Evolutionary conservation across 2,797 vertebrate species (phyloP).

Genomic region (Syngnathus rostellatus): DNA sequence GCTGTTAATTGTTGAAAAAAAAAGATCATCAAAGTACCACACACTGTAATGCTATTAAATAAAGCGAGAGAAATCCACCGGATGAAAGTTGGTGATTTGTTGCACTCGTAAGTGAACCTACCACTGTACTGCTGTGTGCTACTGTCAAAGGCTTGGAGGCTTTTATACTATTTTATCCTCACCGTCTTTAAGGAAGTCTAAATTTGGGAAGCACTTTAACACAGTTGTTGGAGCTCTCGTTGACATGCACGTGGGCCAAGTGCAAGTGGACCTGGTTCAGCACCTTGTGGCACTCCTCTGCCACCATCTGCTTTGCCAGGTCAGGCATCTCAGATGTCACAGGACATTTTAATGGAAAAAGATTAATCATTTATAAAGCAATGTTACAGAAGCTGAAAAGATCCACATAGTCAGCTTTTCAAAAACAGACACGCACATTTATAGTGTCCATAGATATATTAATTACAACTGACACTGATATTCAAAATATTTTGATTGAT

Average conservation of each 20-base stretch:
- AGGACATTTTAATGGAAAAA: slow-evolving; percentile 68
- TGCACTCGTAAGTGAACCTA: not conserved
- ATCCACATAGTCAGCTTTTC: slow-evolving; percentile 16
- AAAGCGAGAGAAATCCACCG: too few species aligned
- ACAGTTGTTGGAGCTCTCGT: slow-evolving; percentile 22
- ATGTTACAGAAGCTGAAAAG: slow-evolving; percentile 30
- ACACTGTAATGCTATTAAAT: too few species aligned
- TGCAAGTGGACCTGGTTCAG: slow-evolving; percentile 36
- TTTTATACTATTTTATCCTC: not conserved
- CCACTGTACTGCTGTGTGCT: not conserved
- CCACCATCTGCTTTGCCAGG: slow-evolving; percentile 31
- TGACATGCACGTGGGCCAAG: slow-evolving; percentile 26
- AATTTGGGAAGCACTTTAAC: slow-evolving; percentile 56
- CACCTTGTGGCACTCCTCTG: slow-evolving; percentile 51
- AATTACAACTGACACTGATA: not conserved
- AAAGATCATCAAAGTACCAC: too few species aligned
- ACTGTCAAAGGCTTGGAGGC: not conserved
- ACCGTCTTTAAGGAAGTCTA: slow-evolving; percentile 30
- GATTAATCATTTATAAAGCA: slow-evolving; percentile 63
- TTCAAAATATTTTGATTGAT: not conserved
- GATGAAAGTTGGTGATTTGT: too few species aligned
- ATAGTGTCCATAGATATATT: too few species aligned
- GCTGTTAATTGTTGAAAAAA: too few species aligned
- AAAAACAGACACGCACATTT: slow-evolving; percentile 13
- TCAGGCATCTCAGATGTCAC: slow-evolving; percentile 66